A percentile compares a stretch with the other conserved stretches of the same genome.
Evolutionary conservation across 2,888 invertebrate genomes (phyloP).

Genomic region (Dicycla oo): DNA sequence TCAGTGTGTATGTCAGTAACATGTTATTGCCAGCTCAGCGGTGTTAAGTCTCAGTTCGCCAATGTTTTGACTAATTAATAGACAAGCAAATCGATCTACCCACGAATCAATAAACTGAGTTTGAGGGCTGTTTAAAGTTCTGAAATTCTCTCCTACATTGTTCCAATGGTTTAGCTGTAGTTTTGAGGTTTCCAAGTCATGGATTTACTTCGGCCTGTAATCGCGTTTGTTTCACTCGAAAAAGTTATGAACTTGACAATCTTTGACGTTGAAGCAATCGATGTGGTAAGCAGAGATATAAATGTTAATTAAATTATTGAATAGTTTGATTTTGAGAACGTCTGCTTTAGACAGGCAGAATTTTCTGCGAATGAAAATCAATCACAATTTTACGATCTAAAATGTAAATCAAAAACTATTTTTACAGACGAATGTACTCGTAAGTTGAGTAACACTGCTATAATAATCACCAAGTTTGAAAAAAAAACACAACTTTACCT

Average conservation of each 20-base stretch:
- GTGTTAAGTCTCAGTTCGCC: conserved; percentile 19
- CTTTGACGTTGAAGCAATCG: conserved; percentile 34
- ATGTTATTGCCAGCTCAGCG: conserved; percentile 30
- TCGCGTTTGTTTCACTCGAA: conserved; percentile 54
- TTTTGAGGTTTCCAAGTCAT: conserved; percentile 47
- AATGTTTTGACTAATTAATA: conserved; percentile 57
- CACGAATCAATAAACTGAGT: conserved; percentile 39
- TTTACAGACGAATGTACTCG: too few relatives aligned
- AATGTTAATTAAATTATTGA: conserved; percentile 29
- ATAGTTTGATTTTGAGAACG: conserved; percentile 23
- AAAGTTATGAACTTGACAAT: conserved; percentile 56
- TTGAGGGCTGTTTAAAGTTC: conserved; percentile 51
- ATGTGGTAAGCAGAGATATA: conserved; percentile 26
- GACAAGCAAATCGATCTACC: conserved; percentile 39
- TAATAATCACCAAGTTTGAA: too few relatives aligned
- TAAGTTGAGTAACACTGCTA: too few relatives aligned
- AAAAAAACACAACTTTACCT: too few relatives aligned
- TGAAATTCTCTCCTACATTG: conserved; percentile 32
- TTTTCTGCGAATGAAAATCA: not conserved
- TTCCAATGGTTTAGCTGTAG: conserved; percentile 43
- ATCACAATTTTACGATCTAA: not conserved
- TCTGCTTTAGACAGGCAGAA: conserved; percentile 11
- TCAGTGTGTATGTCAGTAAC: conserved; percentile 34
- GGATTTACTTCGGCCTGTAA: conserved; percentile 48
- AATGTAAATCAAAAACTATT: not conserved